Evolutionary conservation across 2,797 vertebrate genomes (phyloP).

Genomic region (Myotis vivesi): DNA sequence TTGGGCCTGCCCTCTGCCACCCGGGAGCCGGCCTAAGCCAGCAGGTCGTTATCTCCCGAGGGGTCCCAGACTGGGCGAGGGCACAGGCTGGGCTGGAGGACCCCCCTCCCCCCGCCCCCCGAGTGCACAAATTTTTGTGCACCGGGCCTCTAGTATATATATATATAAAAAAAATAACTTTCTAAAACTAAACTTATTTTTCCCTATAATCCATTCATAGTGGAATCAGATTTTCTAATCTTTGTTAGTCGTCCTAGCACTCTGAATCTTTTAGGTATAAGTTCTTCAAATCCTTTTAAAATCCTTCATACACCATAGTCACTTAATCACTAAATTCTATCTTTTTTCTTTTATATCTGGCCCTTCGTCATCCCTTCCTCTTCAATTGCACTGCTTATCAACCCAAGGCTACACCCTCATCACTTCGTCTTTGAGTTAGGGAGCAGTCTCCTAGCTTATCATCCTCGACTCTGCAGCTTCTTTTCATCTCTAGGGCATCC

Average conservation of each 20-base stretch:
- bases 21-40: no score
- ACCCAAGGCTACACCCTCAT: neutral
- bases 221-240: neutral
- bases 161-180: no score
- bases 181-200: neutral
- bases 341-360: conserved; percentile 39
- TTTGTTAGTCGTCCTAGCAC: neutral
- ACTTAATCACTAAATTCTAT: neutral
- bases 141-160: no score
- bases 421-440: neutral
- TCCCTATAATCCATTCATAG: neutral
- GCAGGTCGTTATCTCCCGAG: no score
- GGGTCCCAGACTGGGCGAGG: no score
- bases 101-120: no score
- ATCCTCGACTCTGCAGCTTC: neutral
- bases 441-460: neutral
- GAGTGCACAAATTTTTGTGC: no score
- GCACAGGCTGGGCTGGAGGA: no score
- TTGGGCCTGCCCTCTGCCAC: no score
- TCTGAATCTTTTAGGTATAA: conserved; percentile 20
- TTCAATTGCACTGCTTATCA: neutral
- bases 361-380: neutral
- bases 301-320: conserved; percentile 8
- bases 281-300: conserved; percentile 33
- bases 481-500: neutral